Evolutionary conservation across 2,113 vertebrate genomes (phyloP).

Genomic region (Narcine bancroftii): DNA sequence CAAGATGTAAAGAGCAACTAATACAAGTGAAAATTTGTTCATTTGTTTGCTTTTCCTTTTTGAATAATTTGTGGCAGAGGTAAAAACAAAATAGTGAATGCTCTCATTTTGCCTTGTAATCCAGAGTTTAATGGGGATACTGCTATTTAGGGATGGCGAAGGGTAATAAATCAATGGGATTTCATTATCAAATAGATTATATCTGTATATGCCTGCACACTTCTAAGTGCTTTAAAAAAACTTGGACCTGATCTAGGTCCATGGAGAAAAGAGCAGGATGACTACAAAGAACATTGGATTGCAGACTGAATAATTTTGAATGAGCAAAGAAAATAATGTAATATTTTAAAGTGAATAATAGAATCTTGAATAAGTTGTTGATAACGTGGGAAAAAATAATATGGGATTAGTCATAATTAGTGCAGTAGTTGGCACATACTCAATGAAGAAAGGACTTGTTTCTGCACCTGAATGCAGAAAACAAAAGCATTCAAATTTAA

Average conservation of each 20-base stretch:
- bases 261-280: background rate
- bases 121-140: background rate
- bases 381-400: background rate
- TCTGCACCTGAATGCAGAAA: no score
- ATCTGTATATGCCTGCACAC: no score
- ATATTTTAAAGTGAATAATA: no score
- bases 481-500: no score
- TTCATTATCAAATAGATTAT: no score
- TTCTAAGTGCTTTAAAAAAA: no score
- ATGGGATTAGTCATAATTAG: no score
- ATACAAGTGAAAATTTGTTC: background rate
- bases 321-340: background rate
- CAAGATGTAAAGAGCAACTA: background rate
- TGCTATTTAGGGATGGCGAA: background rate
- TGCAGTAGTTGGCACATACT: no score
- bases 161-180: no score
- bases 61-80: background rate
- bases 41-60: background rate
- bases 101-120: background rate
- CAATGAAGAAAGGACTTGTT: no score
- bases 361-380: background rate
- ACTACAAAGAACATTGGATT: no score
- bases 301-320: background rate
- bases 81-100: background rate
- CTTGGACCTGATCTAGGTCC: background rate